phyloP scores from a whole-genome alignment of 2,888 invertebrate genomes.

The Campopleginae sp. region DNA sequence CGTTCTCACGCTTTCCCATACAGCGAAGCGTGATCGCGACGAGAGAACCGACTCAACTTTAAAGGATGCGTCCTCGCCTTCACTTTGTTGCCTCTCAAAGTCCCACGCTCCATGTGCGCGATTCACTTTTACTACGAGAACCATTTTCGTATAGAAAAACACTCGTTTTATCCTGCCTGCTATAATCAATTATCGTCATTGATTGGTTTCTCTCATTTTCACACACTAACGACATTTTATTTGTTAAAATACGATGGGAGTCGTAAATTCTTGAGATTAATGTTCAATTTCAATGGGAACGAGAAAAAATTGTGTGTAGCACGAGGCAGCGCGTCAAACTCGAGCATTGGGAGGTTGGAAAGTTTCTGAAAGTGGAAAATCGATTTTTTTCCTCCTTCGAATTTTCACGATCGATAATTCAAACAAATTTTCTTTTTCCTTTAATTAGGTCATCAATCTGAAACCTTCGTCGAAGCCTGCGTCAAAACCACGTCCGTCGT shows the following conservation, averaged over 20 bases:
- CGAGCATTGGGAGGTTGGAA: background rate
- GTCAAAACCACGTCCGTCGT: constrained; percentile 85
- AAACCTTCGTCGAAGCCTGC: constrained; percentile 88
- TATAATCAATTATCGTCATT: constrained; percentile 6
- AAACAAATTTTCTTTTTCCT: background rate
- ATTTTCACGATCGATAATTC: background rate
- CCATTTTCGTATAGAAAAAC: constrained; percentile 44
- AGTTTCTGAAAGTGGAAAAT: background rate
- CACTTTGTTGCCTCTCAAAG: constrained; percentile 53
- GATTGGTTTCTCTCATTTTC: background rate
- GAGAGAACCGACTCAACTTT: constrained; percentile 43
- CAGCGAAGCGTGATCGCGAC: constrained; percentile 40
- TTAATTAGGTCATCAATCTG: constrained; percentile 87
- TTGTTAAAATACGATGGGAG: background rate
- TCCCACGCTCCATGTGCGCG: constrained; percentile 58
- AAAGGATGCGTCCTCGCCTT: constrained; percentile 68
- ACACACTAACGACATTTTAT: background rate
- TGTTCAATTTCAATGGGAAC: background rate
- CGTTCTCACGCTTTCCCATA: constrained; percentile 67
- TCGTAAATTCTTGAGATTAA: background rate
- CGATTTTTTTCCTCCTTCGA: background rate
- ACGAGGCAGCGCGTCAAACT: background rate
- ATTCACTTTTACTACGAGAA: constrained; percentile 49
- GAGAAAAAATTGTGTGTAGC: background rate
- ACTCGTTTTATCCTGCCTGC: background rate